Conservation (phyloP, 1,140 invertebrate species). For the Neodiprion fabricii region DNA sequence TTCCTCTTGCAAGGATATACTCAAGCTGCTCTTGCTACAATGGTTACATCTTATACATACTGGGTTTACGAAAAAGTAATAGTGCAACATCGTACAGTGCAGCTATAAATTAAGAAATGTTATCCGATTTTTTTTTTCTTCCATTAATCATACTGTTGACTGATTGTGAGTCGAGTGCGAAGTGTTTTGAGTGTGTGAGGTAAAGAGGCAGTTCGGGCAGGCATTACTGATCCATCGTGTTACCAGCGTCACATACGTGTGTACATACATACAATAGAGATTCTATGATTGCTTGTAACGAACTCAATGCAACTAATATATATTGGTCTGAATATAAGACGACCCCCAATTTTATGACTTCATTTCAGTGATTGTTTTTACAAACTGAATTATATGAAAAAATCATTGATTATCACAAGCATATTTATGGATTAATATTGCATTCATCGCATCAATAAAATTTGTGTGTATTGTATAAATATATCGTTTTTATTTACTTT, state of each 20-base stretch:
- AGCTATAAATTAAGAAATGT: not conserved
- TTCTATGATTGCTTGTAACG: not conserved
- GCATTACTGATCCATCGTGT: constrained; percentile 24
- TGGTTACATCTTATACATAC: too few species aligned
- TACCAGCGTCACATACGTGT: constrained; percentile 14
- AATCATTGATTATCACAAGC: too few species aligned
- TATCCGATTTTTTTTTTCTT: not conserved
- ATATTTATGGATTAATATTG: too few species aligned
- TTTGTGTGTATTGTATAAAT: too few species aligned
- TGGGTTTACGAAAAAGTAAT: not conserved
- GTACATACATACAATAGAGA: constrained; percentile 1
- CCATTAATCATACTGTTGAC: not conserved
- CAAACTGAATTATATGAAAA: too few species aligned
- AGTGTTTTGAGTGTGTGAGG: constrained; percentile 19
- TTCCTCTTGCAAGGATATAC: too few species aligned
- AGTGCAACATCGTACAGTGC: not conserved
- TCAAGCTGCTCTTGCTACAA: too few species aligned
- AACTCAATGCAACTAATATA: not conserved
- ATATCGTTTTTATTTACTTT: too few species aligned
- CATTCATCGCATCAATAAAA: too few species aligned
- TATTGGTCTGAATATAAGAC: too few species aligned
- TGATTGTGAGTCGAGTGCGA: not conserved
- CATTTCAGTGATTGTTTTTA: too few species aligned
- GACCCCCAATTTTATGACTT: too few species aligned
- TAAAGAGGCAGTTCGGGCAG: constrained; percentile 27